Percentiles rank a stretch among this genome's conserved stretches.
Conservation (phyloP, 2,113 vertebrate species). For the Zosterops pallidus region DNA sequence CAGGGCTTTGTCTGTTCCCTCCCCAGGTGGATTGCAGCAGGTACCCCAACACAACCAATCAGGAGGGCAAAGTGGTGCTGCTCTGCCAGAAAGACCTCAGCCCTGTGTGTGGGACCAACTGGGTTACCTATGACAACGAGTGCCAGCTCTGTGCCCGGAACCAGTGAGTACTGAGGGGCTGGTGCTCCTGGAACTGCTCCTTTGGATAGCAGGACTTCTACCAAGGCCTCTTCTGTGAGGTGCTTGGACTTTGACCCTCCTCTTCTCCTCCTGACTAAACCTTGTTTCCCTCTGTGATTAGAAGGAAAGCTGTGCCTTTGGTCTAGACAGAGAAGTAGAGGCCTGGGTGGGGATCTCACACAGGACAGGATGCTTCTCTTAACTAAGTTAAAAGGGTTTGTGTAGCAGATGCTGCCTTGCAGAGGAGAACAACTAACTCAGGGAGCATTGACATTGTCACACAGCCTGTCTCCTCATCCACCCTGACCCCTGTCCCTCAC, state of each 20-base stretch:
- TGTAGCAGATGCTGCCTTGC: neutral
- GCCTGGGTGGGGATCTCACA: neutral
- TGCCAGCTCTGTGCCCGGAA: constrained; percentile 22
- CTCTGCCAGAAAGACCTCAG: neutral
- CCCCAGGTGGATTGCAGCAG: constrained; percentile 42
- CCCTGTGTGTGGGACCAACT: neutral
- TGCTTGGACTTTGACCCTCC: neutral
- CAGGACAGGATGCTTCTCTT: neutral
- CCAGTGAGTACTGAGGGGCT: neutral
- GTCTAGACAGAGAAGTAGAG: neutral
- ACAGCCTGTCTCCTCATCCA: neutral
- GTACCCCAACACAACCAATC: neutral
- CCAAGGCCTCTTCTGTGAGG: neutral
- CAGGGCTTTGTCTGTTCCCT: neutral
- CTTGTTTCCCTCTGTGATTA: neutral
- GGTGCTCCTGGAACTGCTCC: neutral
- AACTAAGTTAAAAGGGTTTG: neutral
- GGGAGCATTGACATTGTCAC: neutral
- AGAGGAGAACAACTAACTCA: neutral
- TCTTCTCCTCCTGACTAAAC: neutral
- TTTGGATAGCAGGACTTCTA: neutral
- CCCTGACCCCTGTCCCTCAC: neutral
- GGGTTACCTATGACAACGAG: neutral
- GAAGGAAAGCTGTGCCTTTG: neutral
- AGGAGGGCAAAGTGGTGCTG: neutral